Evolutionary conservation across 1,140 invertebrate genomes (phyloP).

Genomic region (Drosophila paulistorum): DNA sequence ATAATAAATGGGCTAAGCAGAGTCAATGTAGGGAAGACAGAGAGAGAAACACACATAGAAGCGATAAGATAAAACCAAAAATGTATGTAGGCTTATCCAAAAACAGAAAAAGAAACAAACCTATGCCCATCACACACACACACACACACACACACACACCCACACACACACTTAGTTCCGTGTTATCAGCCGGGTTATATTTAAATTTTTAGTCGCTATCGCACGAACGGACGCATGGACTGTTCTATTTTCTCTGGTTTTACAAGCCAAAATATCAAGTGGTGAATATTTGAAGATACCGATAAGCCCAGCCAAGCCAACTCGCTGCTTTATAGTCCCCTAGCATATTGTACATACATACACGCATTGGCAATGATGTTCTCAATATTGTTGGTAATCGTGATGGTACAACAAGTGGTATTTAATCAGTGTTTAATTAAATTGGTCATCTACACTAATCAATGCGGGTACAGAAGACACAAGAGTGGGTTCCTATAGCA

Average conservation of each 20-base stretch:
- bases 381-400: not conserved
- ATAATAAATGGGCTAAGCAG: constrained; percentile 6
- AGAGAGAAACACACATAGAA: not conserved
- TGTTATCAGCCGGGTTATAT: constrained; percentile 10
- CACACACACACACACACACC: not conserved
- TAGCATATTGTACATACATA: too few species aligned
- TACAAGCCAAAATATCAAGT: constrained; percentile 13
- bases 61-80: constrained; percentile 1
- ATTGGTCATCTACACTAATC: not conserved
- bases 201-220: constrained; percentile 17
- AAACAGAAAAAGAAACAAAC: not conserved
- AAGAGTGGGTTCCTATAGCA: not conserved
- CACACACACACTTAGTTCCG: not conserved
- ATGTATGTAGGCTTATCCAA: constrained; percentile 5
- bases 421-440: constrained; percentile 12
- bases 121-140: not conserved
- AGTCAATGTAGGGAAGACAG: not conserved
- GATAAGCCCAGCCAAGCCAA: constrained; percentile 2
- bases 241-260: constrained; percentile 12
- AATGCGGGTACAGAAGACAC: not conserved
- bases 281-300: not conserved
- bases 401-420: not conserved
- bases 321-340: not conserved
- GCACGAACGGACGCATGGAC: not conserved
- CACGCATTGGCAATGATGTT: not conserved